Evolutionary conservation across 2,797 vertebrate genomes (phyloP), one percentile per base, ranked within the genome.

Genomic region (Hafferia zeledoni): DNA sequence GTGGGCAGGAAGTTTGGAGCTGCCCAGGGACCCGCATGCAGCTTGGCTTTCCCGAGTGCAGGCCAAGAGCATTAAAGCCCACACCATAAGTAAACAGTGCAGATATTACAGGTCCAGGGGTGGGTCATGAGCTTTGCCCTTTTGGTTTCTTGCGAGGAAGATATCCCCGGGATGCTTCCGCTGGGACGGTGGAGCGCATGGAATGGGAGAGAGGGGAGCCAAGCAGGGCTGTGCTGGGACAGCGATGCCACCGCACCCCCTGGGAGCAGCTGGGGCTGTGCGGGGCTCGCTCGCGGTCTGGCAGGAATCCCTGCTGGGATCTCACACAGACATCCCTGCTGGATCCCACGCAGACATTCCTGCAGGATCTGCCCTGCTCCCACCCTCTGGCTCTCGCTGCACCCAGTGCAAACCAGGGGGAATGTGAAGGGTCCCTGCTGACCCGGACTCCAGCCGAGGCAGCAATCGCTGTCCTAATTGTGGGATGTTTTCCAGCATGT

Each of bases 151-250:
- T 9, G 60, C 0, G 5, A 44, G 69, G 79, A 24, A 18, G 33
- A 41, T 30, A 74, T 10, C n/a, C 71, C 47, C 13, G 20, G 35
- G 87, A 47, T 64, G 64, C 7, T 71, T 33, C 74, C 20, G 25
- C 39, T 27, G 80, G 74, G 69, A 31, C 81, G 52, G 69, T 8
- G 77, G 60, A n/a, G 39, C 6, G 25, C 14, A 3, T 6, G 52
- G 65, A 20, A 5, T 1, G 35, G 11, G 68, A 7, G 24, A 15
- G 68, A 12, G 11, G 18, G 64, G 72, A 72, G 57, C 28, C 0
- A 16, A 15, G 50, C 35, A 3, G 0, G 35, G 63, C 31, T 2
- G 6, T 7, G 25, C 2, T 1, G 59, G 60, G 35, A 9, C 55
- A 22, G 28, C 12, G n/a, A 20, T 3, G 37, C 8, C 53, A 16